Evolutionary conservation across 1,140 invertebrate genomes (phyloP), one percentile per base, ranked within the genome.

Genomic region (Zaprionus gabonicus): DNA sequence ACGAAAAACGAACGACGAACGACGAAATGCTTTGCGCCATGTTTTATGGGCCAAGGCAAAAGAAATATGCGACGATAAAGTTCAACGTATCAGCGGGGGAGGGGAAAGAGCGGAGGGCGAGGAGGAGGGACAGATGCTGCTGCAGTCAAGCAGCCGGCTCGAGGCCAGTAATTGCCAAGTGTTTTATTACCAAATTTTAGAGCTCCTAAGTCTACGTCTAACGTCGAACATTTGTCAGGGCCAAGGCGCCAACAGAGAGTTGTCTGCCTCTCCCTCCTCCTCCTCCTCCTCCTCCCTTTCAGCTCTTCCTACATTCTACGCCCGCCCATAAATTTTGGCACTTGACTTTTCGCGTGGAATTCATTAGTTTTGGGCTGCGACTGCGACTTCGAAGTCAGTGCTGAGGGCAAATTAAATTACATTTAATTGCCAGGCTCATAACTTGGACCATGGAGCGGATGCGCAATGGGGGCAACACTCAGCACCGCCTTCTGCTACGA

Each of bases 161-260:
- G 41, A 17, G 64, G 66, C 73, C 72, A 77, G 85, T 90, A 90
- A 90, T 90, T 90, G 85, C 79, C 82, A 75, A 90, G 85, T 91
- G 85, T 91, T 90, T 90, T 90, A 90, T 90, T 80, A 82, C 86
- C 85, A 90, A 90, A 90, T 90, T 91, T 90, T 71, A 75, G 70
- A 80, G 73, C 79, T 70, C 67, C 83, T 76, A 86, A 87, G 76
- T 86, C 79, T 78, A 68, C 78, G 68, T 84, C 81, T 81, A 84
- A 90, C 85, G 86, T 90, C 76, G 85, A 90, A 90, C 85, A 90
- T 90, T 90, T 90, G 85, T 90, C 85, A 90, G 78, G 71, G 62
- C 77, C 64, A 73, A 49, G 66, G 49, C 73, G 76, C 68, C 68
- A 71, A 77, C 60, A 71, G 69, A 65, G 73, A 65, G 73, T 31